Conservation (phyloP, 1,140 invertebrate genomes). For the Bombus waltoni region DNA sequence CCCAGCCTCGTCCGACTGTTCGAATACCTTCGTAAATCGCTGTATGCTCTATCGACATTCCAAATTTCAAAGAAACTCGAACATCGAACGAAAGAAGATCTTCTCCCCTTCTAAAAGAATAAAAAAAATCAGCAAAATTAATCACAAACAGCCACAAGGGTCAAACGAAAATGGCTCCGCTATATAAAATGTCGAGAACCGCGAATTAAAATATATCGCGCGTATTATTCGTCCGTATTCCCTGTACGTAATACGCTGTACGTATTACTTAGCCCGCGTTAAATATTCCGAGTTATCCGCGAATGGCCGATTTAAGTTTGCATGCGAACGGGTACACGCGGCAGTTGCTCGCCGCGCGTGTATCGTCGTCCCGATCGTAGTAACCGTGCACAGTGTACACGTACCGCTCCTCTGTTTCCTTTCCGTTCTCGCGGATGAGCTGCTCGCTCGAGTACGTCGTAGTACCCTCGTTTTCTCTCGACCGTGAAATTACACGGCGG, state of each 20-base stretch:
- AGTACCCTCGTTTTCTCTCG: slow-evolving; percentile 65
- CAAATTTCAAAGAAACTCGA: no score
- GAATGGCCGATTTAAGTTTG: background rate
- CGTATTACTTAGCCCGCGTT: background rate
- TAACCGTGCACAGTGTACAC: background rate
- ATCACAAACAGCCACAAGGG: background rate
- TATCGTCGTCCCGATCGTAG: background rate
- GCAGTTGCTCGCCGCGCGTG: background rate
- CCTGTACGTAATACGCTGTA: no score
- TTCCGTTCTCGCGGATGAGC: slow-evolving; percentile 51
- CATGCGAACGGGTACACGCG: background rate
- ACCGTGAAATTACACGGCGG: slow-evolving; percentile 68
- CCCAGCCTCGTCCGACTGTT: no score
- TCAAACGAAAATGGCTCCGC: background rate
- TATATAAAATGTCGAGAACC: no score
- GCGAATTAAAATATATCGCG: no score
- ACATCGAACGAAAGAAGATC: no score
- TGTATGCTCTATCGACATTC: no score
- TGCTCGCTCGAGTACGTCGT: slow-evolving; percentile 67
- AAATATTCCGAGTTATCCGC: background rate
- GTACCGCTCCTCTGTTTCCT: slow-evolving; percentile 24
- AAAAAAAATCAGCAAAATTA: background rate
- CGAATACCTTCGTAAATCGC: no score
- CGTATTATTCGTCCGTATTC: no score
- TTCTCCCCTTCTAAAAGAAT: no score